Conservation (phyloP, 2,113 vertebrate species). For the Xiphias gladius region DNA sequence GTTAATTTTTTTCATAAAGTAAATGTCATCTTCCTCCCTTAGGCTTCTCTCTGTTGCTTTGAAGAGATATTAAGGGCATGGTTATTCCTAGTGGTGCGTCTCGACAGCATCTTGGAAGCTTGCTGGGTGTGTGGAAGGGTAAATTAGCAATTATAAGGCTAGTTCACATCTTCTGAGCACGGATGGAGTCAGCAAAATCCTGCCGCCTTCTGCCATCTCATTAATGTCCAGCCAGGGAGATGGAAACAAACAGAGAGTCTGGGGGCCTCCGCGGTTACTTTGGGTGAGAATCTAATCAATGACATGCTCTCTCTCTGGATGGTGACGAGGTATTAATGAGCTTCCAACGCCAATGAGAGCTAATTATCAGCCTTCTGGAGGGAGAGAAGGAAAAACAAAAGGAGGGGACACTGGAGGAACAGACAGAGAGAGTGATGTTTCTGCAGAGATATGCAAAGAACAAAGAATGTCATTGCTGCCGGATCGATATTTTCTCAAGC, state of each 20-base stretch:
- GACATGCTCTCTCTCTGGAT: conserved; percentile 62
- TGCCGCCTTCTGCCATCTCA: conserved; percentile 66
- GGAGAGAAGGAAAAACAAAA: conserved; percentile 37
- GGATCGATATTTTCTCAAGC: conserved; percentile 47
- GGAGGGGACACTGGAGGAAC: conserved; percentile 1
- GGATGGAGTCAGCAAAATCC: conserved; percentile 72
- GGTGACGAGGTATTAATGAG: conserved; percentile 79
- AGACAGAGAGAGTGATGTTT: conserved; percentile 22
- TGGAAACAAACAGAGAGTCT: conserved; percentile 58
- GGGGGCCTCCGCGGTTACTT: conserved; percentile 60
- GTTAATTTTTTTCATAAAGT: conserved; percentile 31
- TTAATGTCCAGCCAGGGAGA: conserved; percentile 68
- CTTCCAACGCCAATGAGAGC: conserved; percentile 72
- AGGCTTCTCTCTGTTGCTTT: conserved; percentile 43
- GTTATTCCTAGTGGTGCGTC: conserved; percentile 45
- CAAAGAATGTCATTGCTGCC: conserved; percentile 31
- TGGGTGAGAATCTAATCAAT: conserved; percentile 73
- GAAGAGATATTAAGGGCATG: conserved; percentile 55
- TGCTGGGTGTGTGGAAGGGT: conserved; percentile 46
- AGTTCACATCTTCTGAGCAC: conserved; percentile 65
- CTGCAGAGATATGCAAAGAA: conserved; percentile 43
- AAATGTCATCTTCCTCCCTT: conserved; percentile 50
- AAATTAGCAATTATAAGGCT: conserved; percentile 77
- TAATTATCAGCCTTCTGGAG: conserved; percentile 72
- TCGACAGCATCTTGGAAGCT: conserved; percentile 62